Conservation (phyloP, 2,113 vertebrate species). For the Apaloderma vittatum region DNA sequence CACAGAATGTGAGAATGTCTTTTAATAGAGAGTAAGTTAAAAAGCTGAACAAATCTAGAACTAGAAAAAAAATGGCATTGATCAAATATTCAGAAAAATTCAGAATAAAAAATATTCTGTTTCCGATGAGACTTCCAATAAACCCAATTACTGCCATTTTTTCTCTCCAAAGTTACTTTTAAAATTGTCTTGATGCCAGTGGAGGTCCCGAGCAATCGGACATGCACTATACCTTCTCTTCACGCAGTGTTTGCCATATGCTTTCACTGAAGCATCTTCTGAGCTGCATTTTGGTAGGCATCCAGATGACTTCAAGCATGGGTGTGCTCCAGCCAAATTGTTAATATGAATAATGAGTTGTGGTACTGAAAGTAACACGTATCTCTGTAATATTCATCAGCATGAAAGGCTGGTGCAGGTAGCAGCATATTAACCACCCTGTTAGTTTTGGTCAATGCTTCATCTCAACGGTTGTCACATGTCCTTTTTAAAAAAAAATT, state of each 20-base stretch:
- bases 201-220: accelerated
- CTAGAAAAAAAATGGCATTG: not conserved
- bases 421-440: not conserved
- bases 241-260: not conserved
- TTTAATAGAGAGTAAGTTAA: not conserved
- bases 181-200: not conserved
- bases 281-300: not conserved
- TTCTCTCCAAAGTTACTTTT: not conserved
- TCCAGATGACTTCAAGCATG: not conserved
- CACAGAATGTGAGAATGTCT: no score
- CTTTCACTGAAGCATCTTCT: not conserved
- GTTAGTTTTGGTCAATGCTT: not conserved
- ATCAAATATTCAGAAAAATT: not conserved
- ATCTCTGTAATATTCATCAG: not conserved
- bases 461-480: not conserved
- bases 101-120: not conserved
- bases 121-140: not conserved
- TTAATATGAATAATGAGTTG: not conserved
- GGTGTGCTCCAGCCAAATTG: not conserved
- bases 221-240: not conserved
- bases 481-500: not conserved
- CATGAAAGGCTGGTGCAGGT: not conserved
- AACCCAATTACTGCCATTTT: not conserved
- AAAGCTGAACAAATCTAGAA: not conserved
- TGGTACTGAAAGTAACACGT: not conserved